Evolutionary conservation across 2,888 invertebrate genomes (phyloP).

Genomic region (Caenorhabditis afra): DNA sequence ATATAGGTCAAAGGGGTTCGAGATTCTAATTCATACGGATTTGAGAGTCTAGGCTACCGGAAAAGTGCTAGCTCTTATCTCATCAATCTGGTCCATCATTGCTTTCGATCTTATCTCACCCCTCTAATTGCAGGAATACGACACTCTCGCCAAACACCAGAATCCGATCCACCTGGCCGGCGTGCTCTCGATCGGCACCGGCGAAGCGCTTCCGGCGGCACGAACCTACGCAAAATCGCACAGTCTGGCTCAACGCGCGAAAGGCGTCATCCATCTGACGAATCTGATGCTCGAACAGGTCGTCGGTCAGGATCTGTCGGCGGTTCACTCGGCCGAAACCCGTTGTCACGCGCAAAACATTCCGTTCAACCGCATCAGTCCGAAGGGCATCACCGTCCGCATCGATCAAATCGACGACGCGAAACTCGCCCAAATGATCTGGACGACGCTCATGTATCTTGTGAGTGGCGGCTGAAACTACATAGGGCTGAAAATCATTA

Average conservation of each 20-base stretch:
- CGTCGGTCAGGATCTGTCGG: slow-evolving; percentile 77
- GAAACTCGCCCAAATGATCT: slow-evolving; percentile 78
- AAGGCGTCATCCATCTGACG: slow-evolving; percentile 71
- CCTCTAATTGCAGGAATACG: slow-evolving; percentile 70
- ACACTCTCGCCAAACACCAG: slow-evolving; percentile 69
- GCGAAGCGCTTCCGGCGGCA: slow-evolving; percentile 67
- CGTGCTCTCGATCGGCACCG: slow-evolving; percentile 76
- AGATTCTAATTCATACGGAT: too few species aligned
- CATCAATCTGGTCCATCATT: too few species aligned
- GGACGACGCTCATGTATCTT: slow-evolving; percentile 73
- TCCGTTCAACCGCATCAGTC: slow-evolving; percentile 75
- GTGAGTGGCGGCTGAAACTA: slow-evolving; percentile 52
- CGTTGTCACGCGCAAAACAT: slow-evolving; percentile 75
- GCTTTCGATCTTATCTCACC: background rate
- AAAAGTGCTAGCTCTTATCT: too few species aligned
- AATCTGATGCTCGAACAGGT: slow-evolving; percentile 76
- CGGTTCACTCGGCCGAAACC: slow-evolving; percentile 74
- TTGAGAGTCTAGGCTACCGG: too few species aligned
- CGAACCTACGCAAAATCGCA: slow-evolving; percentile 46
- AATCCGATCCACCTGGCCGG: slow-evolving; percentile 71
- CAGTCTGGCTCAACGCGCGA: slow-evolving; percentile 14
- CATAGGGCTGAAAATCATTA: background rate
- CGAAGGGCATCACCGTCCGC: slow-evolving; percentile 74
- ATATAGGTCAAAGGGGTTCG: too few species aligned
- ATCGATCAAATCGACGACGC: slow-evolving; percentile 78